These are phyloP conservation scores for Lordiphosa fenestrarum DNA, from an alignment of 2,888 invertebrate genomes.

Conservation along the genomic window DNA sequence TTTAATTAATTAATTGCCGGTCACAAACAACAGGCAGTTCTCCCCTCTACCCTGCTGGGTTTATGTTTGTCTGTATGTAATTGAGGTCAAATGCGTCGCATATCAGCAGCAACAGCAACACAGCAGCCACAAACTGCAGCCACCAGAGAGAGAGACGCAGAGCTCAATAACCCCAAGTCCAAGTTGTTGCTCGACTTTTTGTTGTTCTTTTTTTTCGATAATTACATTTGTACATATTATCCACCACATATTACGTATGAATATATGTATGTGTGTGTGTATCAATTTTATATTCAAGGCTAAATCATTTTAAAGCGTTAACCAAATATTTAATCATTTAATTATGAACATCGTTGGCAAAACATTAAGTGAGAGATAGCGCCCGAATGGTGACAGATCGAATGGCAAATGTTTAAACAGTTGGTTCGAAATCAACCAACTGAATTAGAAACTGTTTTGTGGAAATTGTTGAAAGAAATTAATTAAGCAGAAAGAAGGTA, in stretches of 20 bases:
- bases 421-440: slow-evolving; percentile 24
- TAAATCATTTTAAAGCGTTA: slow-evolving; percentile 25
- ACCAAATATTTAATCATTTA: slow-evolving; percentile 32
- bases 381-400: slow-evolving; percentile 6
- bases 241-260: slow-evolving; percentile 5
- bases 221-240: slow-evolving; percentile 1
- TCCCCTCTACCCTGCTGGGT: too few species aligned
- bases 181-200: slow-evolving; percentile 28
- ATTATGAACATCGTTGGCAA: slow-evolving; percentile 17
- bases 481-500: too few species aligned
- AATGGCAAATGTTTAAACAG: slow-evolving; percentile 27
- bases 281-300: slow-evolving; percentile 28
- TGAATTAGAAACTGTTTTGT: slow-evolving; percentile 1
- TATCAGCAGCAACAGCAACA: slow-evolving; percentile 15
- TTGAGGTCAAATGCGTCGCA: slow-evolving; percentile 36
- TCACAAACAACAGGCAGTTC: slow-evolving; percentile 4
- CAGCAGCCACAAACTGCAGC: slow-evolving; percentile 1
- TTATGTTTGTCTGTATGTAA: slow-evolving; percentile 12
- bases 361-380: too few species aligned
- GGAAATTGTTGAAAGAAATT: too few species aligned
- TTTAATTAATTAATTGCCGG: slow-evolving; percentile 48
- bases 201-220: slow-evolving; percentile 11
- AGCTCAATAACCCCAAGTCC: slow-evolving; percentile 27
- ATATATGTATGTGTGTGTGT: slow-evolving; percentile 8
- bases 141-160: not conserved